Evolutionary conservation across 2,888 invertebrate genomes (phyloP).

Genomic region (Phyto melanocephala): DNA sequence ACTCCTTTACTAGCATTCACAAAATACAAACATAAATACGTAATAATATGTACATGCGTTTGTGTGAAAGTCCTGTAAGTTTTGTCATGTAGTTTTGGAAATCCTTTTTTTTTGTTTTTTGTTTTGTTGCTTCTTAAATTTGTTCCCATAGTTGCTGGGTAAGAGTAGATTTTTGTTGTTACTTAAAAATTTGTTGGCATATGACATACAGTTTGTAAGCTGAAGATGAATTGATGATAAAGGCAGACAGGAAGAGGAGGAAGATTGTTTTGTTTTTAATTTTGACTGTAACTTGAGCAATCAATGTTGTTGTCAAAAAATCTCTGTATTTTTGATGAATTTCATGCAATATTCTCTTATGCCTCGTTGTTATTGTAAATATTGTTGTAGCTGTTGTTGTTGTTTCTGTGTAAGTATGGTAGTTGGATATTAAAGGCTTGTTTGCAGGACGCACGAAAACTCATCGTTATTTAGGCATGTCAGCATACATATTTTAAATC

Average conservation of each 20-base stretch:
- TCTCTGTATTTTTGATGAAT: conserved; percentile 62
- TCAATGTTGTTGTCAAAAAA: conserved; percentile 63
- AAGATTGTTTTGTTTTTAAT: conserved; percentile 34
- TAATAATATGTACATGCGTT: background rate
- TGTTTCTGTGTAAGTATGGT: background rate
- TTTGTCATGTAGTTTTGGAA: conserved; percentile 23
- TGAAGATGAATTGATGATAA: too few species aligned
- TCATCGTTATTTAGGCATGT: background rate
- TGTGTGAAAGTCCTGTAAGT: background rate
- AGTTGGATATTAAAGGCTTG: conserved; percentile 17
- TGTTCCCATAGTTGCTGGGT: background rate
- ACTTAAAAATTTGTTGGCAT: conserved; percentile 12
- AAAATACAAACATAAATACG: too few species aligned
- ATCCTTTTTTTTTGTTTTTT: background rate
- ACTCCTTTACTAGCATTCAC: conserved; percentile 28
- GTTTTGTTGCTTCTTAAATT: conserved; percentile 4
- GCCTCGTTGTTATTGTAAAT: background rate
- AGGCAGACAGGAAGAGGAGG: background rate
- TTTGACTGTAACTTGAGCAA: conserved; percentile 55
- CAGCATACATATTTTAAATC: background rate
- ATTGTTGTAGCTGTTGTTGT: background rate
- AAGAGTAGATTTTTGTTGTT: background rate
- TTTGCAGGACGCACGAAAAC: conserved; percentile 12
- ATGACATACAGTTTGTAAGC: conserved; percentile 17
- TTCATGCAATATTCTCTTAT: conserved; percentile 50